Percentiles rank a stretch among this genome's conserved stretches.
phyloP scores from a whole-genome alignment of 1,140 invertebrate genomes.

The Drosophila ercepeae region DNA sequence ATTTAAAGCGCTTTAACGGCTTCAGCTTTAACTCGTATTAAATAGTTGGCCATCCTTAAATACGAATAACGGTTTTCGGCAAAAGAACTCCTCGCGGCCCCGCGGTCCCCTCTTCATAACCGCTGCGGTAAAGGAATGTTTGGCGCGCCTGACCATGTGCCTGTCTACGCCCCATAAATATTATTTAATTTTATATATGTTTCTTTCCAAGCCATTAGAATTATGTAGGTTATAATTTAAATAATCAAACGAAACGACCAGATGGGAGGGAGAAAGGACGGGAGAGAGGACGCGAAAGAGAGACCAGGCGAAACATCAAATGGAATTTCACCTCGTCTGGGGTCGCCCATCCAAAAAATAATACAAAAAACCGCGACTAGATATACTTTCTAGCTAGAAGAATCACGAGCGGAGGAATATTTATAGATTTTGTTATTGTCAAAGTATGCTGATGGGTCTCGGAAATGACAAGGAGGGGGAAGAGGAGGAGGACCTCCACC shows the following conservation, averaged over 20 bases:
- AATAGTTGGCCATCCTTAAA: slow-evolving; percentile 17
- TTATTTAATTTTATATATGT: slow-evolving; percentile 78
- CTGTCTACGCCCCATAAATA: slow-evolving; percentile 78
- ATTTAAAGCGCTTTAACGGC: background rate
- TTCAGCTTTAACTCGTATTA: slow-evolving; percentile 1
- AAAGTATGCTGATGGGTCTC: slow-evolving; percentile 44
- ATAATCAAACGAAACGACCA: slow-evolving; percentile 57
- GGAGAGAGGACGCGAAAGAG: background rate
- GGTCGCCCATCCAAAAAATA: slow-evolving; percentile 60
- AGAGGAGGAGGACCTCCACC: too few species aligned
- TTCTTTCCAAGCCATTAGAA: slow-evolving; percentile 75
- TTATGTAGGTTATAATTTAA: slow-evolving; percentile 82
- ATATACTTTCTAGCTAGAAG: background rate
- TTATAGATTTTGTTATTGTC: slow-evolving; percentile 74
- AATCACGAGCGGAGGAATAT: slow-evolving; percentile 36
- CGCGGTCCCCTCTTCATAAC: slow-evolving; percentile 11
- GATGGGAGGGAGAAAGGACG: background rate
- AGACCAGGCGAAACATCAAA: slow-evolving; percentile 52
- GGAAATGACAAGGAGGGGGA: background rate
- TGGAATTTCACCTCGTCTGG: slow-evolving; percentile 75
- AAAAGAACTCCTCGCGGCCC: slow-evolving; percentile 7
- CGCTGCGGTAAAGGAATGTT: slow-evolving; percentile 37
- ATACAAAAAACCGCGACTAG: slow-evolving; percentile 28
- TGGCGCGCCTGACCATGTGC: slow-evolving; percentile 70
- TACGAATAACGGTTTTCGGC: slow-evolving; percentile 25